Evolutionary conservation across 2,888 invertebrate species (phyloP).

Genomic region (Sarcophaga variegata): DNA sequence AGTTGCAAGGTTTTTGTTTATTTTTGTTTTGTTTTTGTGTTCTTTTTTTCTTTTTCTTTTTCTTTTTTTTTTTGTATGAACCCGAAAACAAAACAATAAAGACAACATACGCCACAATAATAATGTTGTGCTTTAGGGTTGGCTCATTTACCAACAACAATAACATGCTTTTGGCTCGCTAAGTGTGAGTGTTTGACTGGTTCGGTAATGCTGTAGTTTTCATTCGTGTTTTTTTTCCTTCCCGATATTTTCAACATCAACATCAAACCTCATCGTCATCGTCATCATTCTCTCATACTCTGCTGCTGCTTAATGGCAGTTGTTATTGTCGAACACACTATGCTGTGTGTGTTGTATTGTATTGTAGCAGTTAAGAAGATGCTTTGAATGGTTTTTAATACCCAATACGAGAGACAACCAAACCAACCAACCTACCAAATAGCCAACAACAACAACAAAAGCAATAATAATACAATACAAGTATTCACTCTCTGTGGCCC

Average conservation of each 20-base stretch:
- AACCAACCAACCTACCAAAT: slow-evolving; percentile 23
- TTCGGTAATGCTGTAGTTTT: slow-evolving; percentile 47
- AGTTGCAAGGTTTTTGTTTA: slow-evolving; percentile 58
- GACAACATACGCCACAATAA: slow-evolving; percentile 39
- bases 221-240: slow-evolving; percentile 16
- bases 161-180: slow-evolving; percentile 12
- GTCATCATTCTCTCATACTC: too few relatives aligned
- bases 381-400: slow-evolving; percentile 62
- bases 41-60: neutral
- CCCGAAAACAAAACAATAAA: neutral
- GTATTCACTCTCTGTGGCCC: slow-evolving; percentile 56
- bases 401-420: slow-evolving; percentile 34
- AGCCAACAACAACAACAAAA: slow-evolving; percentile 10
- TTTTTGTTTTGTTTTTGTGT: neutral
- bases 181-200: slow-evolving; percentile 14
- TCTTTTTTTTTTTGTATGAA: neutral
- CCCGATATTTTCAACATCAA: slow-evolving; percentile 27
- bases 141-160: slow-evolving; percentile 43
- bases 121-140: slow-evolving; percentile 64
- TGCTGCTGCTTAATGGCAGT: slow-evolving; percentile 42
- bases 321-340: slow-evolving; percentile 30
- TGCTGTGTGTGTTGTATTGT: slow-evolving; percentile 8
- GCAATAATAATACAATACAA: slow-evolving; percentile 13
- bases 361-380: slow-evolving; percentile 57
- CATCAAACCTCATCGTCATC: slow-evolving; percentile 21